phyloP scores from a whole-genome alignment of 2,113 vertebrate genomes.

The Anarhynchus alexandrinus region DNA sequence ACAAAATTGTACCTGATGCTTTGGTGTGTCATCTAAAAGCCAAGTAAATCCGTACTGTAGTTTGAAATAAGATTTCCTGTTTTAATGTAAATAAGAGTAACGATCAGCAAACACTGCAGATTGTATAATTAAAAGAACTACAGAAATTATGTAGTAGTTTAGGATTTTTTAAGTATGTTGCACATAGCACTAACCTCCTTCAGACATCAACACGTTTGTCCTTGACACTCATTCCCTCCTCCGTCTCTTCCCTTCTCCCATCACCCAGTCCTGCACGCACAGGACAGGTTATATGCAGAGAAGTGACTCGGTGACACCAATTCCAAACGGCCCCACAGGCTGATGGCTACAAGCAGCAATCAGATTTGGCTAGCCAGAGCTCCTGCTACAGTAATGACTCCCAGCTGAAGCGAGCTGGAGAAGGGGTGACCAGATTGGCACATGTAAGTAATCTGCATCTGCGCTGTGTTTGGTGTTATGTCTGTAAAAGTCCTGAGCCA shows the following conservation, averaged over 20 bases:
- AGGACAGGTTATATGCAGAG: background rate
- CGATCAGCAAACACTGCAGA: background rate
- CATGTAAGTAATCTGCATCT: background rate
- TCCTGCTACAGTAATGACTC: background rate
- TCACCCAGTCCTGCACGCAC: rapidly evolving
- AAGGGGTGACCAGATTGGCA: background rate
- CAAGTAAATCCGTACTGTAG: background rate
- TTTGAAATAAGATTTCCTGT: background rate
- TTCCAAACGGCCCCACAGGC: background rate
- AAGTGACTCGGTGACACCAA: rapidly evolving
- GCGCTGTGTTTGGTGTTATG: background rate
- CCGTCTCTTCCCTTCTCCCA: background rate
- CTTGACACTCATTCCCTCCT: background rate
- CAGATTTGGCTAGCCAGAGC: background rate
- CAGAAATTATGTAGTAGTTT: background rate
- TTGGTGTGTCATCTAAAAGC: background rate
- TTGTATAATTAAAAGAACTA: background rate
- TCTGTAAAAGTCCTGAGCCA: background rate
- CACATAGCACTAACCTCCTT: background rate
- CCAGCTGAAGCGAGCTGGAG: background rate
- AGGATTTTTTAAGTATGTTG: background rate
- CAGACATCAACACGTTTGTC: background rate
- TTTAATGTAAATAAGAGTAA: background rate
- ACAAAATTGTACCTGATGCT: background rate
- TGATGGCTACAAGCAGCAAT: background rate